phyloP scores from a whole-genome alignment of 2,888 invertebrate species.

The Escarpia spicata region DNA sequence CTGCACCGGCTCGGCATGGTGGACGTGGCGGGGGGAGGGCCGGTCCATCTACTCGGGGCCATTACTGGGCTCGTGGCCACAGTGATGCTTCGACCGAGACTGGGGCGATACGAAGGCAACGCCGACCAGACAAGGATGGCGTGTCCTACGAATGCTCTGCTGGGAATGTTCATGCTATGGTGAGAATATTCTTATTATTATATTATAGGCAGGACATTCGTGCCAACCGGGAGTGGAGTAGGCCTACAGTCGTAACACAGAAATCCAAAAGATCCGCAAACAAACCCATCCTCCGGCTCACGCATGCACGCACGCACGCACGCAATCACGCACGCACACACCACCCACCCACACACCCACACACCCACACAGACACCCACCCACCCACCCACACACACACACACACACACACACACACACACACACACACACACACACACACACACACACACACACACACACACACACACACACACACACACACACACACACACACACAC shows the following conservation, averaged over 20 bases:
- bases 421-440: too few species aligned
- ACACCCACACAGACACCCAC: too few species aligned
- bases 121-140: conserved; percentile 46
- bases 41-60: conserved; percentile 63
- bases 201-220: not conserved
- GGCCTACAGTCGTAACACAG: not conserved
- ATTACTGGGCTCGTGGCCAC: conserved; percentile 60
- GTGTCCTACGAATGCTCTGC: conserved; percentile 58
- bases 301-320: not conserved
- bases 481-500: too few species aligned
- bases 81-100: conserved; percentile 55
- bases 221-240: not conserved
- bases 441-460: too few species aligned
- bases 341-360: not conserved
- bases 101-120: conserved; percentile 50
- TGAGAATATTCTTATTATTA: conserved; percentile 36
- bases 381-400: not conserved
- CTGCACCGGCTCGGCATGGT: conserved; percentile 51
- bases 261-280: too few species aligned
- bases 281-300: too few species aligned
- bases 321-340: not conserved
- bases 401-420: too few species aligned
- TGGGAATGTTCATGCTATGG: conserved; percentile 63
- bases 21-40: conserved; percentile 62
- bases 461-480: too few species aligned